Evolutionary conservation across 2,888 invertebrate genomes (phyloP), one percentile per base, ranked within the genome.

Genomic region (Apodemia zela): DNA sequence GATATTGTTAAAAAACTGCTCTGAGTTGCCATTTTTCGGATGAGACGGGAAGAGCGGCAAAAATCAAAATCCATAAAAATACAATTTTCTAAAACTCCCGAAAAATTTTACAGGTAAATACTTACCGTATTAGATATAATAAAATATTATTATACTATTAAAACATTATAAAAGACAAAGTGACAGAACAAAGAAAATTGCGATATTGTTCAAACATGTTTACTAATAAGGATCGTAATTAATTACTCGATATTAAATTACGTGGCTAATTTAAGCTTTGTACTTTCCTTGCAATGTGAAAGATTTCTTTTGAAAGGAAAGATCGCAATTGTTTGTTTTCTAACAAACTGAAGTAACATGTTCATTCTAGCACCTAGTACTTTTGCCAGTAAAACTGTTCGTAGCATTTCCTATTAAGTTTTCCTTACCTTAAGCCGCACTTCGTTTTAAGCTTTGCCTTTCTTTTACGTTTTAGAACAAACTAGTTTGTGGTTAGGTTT

Each of bases 371-470:
- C 29, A 29, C 25, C 29, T 13, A 21, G 25, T 54, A 54, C 54
- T 51, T 51, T 49, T 51, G 18, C 18, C 21, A 51, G 51, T 51
- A 51, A 51, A 51, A 54, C 21, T 54, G 54, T 54, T 21, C 54
- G 10, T 54, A 54, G 54, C 54, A 54, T 54, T 51, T 54, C 54
- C 54, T 54, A 54, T 54, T 54, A 54, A 54, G 54, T 54, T 54
- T 54, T 54, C 54, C 25, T 54, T 54, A 54, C 13, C 21, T 51
- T 54, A 54, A 54, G 54, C 54, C 54, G 25, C 54, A 54, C 25
- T 54, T 54, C 6, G 54, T 54, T 54, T 54, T 25, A 13, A 54
- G 15, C 54, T 51, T 51, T 11, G 51, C 11, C 21, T 51, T 51
- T 51, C 51, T 51, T 51, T 17, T 51, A 51, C 10, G 10, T 51